Base-by-base conservation (phyloP, 1,140 invertebrate species). In the Colletes latitarsis region DNA sequence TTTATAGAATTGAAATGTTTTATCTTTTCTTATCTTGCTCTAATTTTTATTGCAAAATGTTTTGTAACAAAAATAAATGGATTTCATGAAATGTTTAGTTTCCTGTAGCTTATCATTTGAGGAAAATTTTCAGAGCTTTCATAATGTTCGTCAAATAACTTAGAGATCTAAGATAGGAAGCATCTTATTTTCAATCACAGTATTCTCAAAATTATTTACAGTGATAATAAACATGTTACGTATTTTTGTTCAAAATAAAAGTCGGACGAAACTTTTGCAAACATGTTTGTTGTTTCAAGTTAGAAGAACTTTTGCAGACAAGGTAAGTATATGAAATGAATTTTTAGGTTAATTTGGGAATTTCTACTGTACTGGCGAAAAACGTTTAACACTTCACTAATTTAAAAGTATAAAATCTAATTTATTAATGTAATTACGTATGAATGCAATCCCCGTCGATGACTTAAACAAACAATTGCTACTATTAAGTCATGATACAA, bases 281-380 rank as follows among this genome's bases (percentile, higher is more conserved):
- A 77, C 12, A 62, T 62, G 9, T 52, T 0, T 14, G 15, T 21
- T 21, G 17, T 15, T 4, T 10, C 66, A 52, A 70, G 41, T 3
- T 15, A 57, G 10, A 43, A 43, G 62, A 52, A 52, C 43, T 21
- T 77, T 39, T 14, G 5, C 21, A 4, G 46, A 70, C 3, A 77
- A 77, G 67, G 75, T 77, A 77, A 77, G 4, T 1, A 10, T 0
- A 17, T 10, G 12, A 30, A 68, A n/a, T 12, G 9, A 49, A 52
- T 30, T 39, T 49, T n/a, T n/a, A 70, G 43, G 66, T 77, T 77
- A 41, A n/a, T 17, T 43, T n/a, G n/a, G 3, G 67, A 5, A 62
- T 30, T 43, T 52, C 57, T 49, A 9, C 39, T 41, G 10, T 49
- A 49, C 49, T 49, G 10, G 10, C 49, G 3, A 49, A 49, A 10